Base-by-base conservation (phyloP, 2,888 invertebrate genomes). In the Pinctada fucata region DNA sequence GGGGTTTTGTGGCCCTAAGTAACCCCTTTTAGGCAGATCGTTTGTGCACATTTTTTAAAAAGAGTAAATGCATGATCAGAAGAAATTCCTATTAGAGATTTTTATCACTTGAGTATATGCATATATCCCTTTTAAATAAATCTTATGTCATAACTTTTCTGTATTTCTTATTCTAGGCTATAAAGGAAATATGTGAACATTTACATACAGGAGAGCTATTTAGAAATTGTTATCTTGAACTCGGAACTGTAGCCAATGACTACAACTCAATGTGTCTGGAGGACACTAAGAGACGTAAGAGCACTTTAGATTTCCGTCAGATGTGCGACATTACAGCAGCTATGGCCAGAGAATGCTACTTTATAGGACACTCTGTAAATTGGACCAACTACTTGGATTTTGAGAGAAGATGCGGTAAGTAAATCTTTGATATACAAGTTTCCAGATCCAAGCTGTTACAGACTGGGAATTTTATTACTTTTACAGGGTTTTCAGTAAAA, bases 311-410 rank as follows among this genome's bases (percentile, higher is more conserved):
- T 65, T 78, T 70, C 10, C 75, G 76, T 1, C 81, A 79, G 0
- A 72, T 84, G 64, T 84, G 84, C 51, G 75, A 72, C 31, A 79
- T 83, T 10, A 65, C 82, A n/a, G 75, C 85, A 1, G 85, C 83
- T 1, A 82, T 83, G 8, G 81, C 85, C 48, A 76, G 83, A 16
- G 79, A 81, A 16, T 85, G 85, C 49, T 79, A 83, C 3, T 77
- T 83, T 10, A 69, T 75, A 10, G 85, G 83, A 6, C 80, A 75
- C 5, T 50, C 64, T 2, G 67, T 85, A 16, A 77, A 83, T 68
- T 85, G 83, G 84, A 78, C 64, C 48, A 69, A 76, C 4, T 79
- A 83, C 65, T 31, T 58, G 0, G 78, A 77, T 49, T 51, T 81
- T 2, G 69, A 73, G 2, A 75, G 72, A 2, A 63, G 71, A 3